Percentiles rank a stretch among this genome's conserved stretches.
Evolutionary conservation across 2,113 vertebrate genomes (phyloP).

Genomic region (Paedocypris sp.): DNA sequence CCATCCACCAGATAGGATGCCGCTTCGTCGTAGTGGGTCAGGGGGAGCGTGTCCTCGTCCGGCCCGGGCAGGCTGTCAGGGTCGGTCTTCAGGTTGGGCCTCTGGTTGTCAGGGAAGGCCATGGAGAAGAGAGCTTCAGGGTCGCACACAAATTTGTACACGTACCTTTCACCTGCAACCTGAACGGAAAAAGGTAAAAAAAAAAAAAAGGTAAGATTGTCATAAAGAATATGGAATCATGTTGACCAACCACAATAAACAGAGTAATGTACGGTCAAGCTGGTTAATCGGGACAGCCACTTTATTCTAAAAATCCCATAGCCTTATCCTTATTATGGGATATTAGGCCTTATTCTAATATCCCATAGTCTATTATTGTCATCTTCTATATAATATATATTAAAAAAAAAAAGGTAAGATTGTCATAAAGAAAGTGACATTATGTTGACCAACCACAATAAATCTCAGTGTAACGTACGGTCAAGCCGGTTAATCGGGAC

Average conservation of each 20-base stretch:
- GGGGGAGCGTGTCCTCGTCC: constrained; percentile 82
- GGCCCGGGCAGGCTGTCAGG: constrained; percentile 57
- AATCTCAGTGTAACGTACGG: too few species aligned
- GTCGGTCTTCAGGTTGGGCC: constrained; percentile 84
- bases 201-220: not conserved
- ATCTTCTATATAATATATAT: not conserved
- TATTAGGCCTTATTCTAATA: too few species aligned
- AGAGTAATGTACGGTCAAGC: too few species aligned
- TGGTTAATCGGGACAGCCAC: too few species aligned
- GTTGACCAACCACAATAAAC: too few species aligned
- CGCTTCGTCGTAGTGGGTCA: constrained; percentile 82
- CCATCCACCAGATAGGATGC: constrained; percentile 74
- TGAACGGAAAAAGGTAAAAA: constrained; percentile 33
- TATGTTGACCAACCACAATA: too few species aligned
- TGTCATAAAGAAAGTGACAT: too few species aligned
- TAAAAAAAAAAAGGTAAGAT: too few species aligned
- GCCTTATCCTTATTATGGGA: too few species aligned
- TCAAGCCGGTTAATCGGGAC: too few species aligned
- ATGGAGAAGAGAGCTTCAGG: constrained; percentile 93
- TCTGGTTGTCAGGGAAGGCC: constrained; percentile 93
- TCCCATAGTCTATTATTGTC: not conserved
- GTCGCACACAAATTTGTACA: constrained; percentile 96
- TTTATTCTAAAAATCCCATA: too few species aligned
- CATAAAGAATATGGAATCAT: too few species aligned
- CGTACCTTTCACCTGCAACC: constrained; percentile 90